A percentile compares a stretch with the other conserved stretches of the same genome.
These are phyloP conservation scores for Leucoma salicis DNA, from an alignment of 2,888 invertebrate genomes.

Conservation along the genomic window DNA sequence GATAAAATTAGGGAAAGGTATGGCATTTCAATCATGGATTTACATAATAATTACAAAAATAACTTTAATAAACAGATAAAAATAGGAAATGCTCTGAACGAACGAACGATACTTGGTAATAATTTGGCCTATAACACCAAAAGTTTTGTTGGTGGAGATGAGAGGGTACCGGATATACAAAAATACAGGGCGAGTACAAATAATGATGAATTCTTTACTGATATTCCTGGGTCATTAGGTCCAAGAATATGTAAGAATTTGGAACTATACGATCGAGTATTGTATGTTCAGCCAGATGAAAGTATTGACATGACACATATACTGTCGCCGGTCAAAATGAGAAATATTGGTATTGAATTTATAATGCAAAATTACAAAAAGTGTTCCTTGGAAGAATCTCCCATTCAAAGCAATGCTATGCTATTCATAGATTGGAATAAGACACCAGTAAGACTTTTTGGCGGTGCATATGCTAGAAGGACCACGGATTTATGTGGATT, in stretches of 20 bases:
- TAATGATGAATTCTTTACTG: constrained; percentile 26
- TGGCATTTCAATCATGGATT: constrained; percentile 7
- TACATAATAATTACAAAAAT: constrained; percentile 22
- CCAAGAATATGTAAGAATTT: constrained; percentile 62
- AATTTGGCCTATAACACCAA: constrained; percentile 51
- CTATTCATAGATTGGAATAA: constrained; percentile 84
- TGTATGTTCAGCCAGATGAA: constrained; percentile 65
- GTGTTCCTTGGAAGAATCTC: constrained; percentile 59
- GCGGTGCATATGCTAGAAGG: constrained; percentile 84
- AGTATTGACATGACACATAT: constrained; percentile 62
- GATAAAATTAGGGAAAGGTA: constrained; percentile 23
- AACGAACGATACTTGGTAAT: constrained; percentile 50
- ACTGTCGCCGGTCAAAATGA: constrained; percentile 55
- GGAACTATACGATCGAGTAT: constrained; percentile 48
- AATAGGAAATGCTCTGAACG: constrained; percentile 69
- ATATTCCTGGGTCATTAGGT: constrained; percentile 50
- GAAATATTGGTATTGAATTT: constrained; percentile 61
- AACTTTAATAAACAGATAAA: constrained; percentile 63
- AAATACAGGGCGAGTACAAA: constrained; percentile 60
- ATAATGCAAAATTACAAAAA: constrained; percentile 64
- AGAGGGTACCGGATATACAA: constrained; percentile 62
- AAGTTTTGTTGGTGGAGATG: constrained; percentile 64
- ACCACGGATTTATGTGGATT: constrained; percentile 83
- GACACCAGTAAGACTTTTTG: constrained; percentile 85
- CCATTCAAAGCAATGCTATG: constrained; percentile 45